Conservation (phyloP, 2,113 vertebrate genomes). For the Pterocles orientalis region DNA sequence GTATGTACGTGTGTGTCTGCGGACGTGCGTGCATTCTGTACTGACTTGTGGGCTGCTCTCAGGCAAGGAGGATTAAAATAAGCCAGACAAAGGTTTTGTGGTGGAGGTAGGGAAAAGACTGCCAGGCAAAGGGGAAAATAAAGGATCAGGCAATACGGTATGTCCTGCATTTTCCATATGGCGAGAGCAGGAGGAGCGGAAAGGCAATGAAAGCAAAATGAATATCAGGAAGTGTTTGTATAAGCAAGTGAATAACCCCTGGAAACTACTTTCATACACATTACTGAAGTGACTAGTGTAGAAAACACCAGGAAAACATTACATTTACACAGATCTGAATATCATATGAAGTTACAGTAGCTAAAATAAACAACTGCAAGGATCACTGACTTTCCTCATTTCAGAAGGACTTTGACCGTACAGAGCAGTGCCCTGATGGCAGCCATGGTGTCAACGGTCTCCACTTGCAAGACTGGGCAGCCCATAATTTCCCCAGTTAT, state of each 20-base stretch:
- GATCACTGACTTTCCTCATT: neutral
- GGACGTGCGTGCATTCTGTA: accelerated
- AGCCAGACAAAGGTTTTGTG: neutral
- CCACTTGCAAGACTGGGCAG: neutral
- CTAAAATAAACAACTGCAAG: neutral
- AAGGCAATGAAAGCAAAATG: neutral
- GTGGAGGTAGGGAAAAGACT: neutral
- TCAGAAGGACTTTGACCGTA: neutral
- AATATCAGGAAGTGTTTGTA: neutral
- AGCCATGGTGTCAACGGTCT: neutral
- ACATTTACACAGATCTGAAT: neutral
- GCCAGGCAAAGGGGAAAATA: neutral
- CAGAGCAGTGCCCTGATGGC: neutral
- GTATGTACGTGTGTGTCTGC: accelerated
- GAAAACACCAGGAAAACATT: neutral
- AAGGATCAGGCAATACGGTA: neutral
- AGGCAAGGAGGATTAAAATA: neutral
- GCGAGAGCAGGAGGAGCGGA: neutral
- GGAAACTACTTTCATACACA: neutral
- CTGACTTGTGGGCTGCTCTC: neutral
- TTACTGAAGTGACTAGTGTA: neutral
- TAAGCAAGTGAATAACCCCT: neutral
- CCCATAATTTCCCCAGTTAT: accelerated
- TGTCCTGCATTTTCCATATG: neutral
- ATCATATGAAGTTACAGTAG: neutral